phyloP scores from a whole-genome alignment of 2,113 vertebrate species.

The Maccullochella peelii region DNA sequence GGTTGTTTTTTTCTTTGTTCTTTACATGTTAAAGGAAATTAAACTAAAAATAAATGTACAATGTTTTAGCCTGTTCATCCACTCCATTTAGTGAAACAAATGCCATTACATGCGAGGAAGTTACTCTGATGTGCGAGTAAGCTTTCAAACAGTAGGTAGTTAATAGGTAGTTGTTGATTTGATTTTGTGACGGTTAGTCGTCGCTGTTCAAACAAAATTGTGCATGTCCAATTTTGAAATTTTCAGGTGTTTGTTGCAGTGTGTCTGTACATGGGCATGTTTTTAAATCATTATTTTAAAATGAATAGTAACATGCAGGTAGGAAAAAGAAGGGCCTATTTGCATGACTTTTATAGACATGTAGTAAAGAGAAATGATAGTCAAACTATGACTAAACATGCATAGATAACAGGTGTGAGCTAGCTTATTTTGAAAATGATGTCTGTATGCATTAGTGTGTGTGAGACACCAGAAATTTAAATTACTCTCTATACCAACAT shows the following conservation, averaged over 20 bases:
- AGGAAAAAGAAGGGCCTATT: not conserved
- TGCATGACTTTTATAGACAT: not conserved
- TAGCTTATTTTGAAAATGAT: not conserved
- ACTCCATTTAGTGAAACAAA: not conserved
- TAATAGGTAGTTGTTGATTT: not conserved
- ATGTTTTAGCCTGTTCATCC: too few relatives aligned
- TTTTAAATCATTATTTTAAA: not conserved
- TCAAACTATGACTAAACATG: not conserved
- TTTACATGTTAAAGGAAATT: not conserved
- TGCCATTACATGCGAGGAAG: not conserved
- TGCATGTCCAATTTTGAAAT: not conserved
- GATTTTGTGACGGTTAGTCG: not conserved
- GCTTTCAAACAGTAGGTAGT: not conserved
- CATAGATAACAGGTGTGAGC: not conserved
- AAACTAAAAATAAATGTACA: conserved; percentile 5
- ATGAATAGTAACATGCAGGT: not conserved
- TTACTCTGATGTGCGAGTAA: not conserved
- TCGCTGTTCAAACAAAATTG: not conserved
- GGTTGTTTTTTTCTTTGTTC: not conserved
- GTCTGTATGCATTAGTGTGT: not conserved
- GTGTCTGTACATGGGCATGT: too few relatives aligned
- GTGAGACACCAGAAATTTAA: not conserved
- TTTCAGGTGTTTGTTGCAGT: not conserved
- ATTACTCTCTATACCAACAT: not conserved
- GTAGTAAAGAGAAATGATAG: not conserved